phyloP scores from a whole-genome alignment of 2,797 vertebrate genomes.

The Tamandua tetradactyla region DNA sequence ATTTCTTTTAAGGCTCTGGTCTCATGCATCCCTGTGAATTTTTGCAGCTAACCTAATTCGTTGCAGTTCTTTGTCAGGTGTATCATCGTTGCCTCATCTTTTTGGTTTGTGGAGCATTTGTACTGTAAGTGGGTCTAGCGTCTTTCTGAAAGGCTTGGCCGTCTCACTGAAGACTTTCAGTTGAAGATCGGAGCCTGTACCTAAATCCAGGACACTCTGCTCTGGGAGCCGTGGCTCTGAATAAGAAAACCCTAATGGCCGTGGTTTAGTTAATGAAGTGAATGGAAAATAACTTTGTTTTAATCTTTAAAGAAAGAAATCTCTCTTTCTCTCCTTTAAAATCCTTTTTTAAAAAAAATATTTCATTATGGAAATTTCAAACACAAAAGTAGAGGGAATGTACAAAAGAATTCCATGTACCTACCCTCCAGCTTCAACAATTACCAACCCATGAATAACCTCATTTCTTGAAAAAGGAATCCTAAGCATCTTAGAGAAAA shows the following conservation, averaged over 20 bases:
- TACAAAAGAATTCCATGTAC: background rate
- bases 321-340: background rate
- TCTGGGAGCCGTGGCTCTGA: background rate
- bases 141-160: constrained; percentile 6
- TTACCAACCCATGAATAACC: background rate
- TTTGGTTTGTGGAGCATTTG: constrained; percentile 48
- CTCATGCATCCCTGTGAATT: constrained; percentile 59
- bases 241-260: background rate
- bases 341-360: background rate
- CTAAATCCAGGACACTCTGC: background rate
- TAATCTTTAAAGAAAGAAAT: background rate
- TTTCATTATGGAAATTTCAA: background rate
- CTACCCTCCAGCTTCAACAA: background rate
- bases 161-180: background rate
- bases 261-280: background rate
- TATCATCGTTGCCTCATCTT: background rate
- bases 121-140: background rate
- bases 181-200: background rate
- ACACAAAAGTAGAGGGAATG: background rate
- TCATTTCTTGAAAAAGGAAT: constrained; percentile 6
- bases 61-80: background rate
- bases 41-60: constrained; percentile 71
- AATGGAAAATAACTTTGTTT: background rate
- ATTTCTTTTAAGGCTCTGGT: constrained; percentile 65
- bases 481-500: constrained; percentile 8